Evolutionary conservation across 2,888 invertebrate genomes (phyloP).

Genomic region (Ophion ellenae): DNA sequence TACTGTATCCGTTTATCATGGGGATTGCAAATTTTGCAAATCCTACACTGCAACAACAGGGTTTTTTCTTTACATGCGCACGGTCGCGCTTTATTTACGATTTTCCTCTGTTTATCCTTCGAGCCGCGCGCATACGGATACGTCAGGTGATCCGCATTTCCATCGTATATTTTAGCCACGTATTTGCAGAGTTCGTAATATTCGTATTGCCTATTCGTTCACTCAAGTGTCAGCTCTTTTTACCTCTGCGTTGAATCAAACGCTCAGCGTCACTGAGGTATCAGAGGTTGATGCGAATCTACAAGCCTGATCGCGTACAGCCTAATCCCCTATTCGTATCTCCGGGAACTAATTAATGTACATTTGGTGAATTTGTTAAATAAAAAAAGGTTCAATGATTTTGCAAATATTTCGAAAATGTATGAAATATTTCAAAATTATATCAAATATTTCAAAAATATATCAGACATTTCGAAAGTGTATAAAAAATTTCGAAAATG

Average conservation of each 20-base stretch:
- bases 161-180: conserved; percentile 1
- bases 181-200: neutral
- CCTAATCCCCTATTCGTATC: neutral
- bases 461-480: too few relatives aligned
- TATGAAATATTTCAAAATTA: too few relatives aligned
- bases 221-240: neutral
- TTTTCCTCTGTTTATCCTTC: conserved; percentile 26
- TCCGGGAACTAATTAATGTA: neutral
- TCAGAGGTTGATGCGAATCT: neutral
- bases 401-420: neutral
- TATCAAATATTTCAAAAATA: too few relatives aligned
- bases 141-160: conserved; percentile 35
- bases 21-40: conserved; percentile 58
- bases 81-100: conserved; percentile 46
- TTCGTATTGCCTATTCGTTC: neutral
- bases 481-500: too few relatives aligned
- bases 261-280: neutral
- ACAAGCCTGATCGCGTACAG: neutral
- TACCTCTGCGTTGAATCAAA: neutral
- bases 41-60: conserved; percentile 26
- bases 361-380: neutral
- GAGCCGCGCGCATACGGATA: conserved; percentile 16
- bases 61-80: conserved; percentile 5
- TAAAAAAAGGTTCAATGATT: neutral
- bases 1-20: conserved; percentile 62